Percentiles rank a stretch among this genome's conserved stretches.
phyloP scores from a whole-genome alignment of 2,888 invertebrate genomes.

The Ceraclea dissimilis region DNA sequence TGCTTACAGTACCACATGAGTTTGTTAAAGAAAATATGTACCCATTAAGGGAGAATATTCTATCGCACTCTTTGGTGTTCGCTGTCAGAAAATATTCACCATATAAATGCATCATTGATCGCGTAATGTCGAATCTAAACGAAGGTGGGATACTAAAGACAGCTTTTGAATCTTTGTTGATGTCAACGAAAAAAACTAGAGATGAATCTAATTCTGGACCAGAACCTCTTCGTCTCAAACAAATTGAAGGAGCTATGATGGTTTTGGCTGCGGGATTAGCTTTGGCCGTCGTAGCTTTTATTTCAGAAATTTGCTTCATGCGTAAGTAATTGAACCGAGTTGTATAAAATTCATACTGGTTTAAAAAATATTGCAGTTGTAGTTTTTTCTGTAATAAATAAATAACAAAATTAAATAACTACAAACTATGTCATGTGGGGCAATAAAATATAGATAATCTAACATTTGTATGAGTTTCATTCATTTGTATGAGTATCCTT shows the following conservation, averaged over 20 bases:
- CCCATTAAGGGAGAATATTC: not conserved
- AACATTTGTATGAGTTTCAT: too few species aligned
- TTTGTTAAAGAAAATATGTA: constrained; percentile 7
- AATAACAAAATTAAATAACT: too few species aligned
- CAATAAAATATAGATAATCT: too few species aligned
- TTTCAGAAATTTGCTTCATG: not conserved
- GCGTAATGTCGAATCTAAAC: constrained; percentile 6
- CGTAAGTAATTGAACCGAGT: too few species aligned
- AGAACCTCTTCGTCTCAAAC: not conserved
- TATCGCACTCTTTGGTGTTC: constrained; percentile 10
- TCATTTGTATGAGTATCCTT: too few species aligned
- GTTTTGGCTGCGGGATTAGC: not conserved
- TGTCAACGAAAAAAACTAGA: not conserved
- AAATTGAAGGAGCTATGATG: constrained; percentile 6
- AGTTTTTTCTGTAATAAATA: too few species aligned
- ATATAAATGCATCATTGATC: constrained; percentile 11
- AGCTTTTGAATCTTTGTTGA: not conserved
- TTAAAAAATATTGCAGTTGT: too few species aligned
- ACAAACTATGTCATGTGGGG: too few species aligned
- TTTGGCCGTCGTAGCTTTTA: not conserved
- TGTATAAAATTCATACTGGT: too few species aligned
- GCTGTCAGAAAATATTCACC: constrained; percentile 12
- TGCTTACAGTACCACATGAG: not conserved
- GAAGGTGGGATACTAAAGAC: constrained; percentile 13
- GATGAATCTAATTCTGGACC: not conserved